phyloP scores from a whole-genome alignment of 1,140 invertebrate species.

The Ganaspis sp. region DNA sequence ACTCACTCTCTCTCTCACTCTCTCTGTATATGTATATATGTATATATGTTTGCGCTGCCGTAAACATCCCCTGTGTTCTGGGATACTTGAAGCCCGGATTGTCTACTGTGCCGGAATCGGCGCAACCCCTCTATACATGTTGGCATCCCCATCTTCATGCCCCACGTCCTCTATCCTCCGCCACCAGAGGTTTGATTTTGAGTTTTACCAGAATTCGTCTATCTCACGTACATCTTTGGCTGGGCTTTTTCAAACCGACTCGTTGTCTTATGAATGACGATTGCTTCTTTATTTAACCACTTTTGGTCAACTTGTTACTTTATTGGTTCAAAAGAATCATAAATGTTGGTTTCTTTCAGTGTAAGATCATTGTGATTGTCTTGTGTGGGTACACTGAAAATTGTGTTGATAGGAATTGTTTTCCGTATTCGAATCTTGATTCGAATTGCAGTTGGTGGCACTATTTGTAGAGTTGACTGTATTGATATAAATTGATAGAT shows the following conservation, averaged over 20 bases:
- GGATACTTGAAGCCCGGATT: constrained; percentile 68
- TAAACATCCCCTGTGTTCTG: constrained; percentile 69
- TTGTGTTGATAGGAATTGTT: no score
- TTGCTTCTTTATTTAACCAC: neutral
- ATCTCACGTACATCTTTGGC: neutral
- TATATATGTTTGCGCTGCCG: constrained; percentile 58
- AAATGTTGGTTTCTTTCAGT: no score
- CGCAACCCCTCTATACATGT: constrained; percentile 36
- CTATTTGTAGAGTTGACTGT: no score
- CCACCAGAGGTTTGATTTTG: constrained; percentile 23
- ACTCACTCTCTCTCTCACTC: constrained; percentile 36
- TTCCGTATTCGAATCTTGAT: no score
- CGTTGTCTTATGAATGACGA: neutral
- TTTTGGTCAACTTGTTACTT: no score
- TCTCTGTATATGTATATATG: no score
- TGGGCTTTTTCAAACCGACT: neutral
- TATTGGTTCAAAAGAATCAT: no score
- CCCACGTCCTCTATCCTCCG: constrained; percentile 20
- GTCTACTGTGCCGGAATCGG: constrained; percentile 64
- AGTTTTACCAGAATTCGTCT: constrained; percentile 16
- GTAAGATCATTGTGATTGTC: no score
- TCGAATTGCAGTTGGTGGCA: no score
- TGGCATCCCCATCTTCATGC: constrained; percentile 21
- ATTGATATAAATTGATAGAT: no score
- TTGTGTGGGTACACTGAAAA: no score